Evolutionary conservation across 2,888 invertebrate species (phyloP).

Genomic region (Eudiplozoon nipponicum): DNA sequence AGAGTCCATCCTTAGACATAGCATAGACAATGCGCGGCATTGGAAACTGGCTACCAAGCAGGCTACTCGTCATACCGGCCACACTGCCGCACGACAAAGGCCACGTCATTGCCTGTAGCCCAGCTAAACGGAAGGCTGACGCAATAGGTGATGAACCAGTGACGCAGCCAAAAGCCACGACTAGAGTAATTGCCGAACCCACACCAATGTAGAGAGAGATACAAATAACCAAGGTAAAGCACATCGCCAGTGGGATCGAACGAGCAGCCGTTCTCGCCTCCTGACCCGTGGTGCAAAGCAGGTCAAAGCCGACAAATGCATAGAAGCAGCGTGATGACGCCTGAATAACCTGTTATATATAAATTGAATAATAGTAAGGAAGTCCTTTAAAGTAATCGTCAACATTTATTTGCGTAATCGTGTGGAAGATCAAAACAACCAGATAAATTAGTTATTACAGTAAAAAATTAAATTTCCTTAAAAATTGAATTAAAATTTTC

Average conservation of each 20-base stretch:
- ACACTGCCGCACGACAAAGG: slow-evolving; percentile 63
- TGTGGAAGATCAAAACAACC: too few species aligned
- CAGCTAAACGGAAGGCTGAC: slow-evolving; percentile 17
- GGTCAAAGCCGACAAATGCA: slow-evolving; percentile 78
- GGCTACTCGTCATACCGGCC: slow-evolving; percentile 59
- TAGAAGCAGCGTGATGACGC: slow-evolving; percentile 83
- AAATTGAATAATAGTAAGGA: too few species aligned
- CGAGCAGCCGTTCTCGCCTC: slow-evolving; percentile 61
- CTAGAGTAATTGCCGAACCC: slow-evolving; percentile 22
- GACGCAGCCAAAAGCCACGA: slow-evolving; percentile 18
- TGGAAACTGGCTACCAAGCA: slow-evolving; percentile 52
- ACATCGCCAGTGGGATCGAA: slow-evolving; percentile 62
- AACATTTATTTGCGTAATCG: too few species aligned
- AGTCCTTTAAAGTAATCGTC: too few species aligned
- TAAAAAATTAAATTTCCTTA: too few species aligned
- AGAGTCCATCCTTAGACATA: slow-evolving; percentile 69
- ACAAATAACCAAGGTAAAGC: slow-evolving; percentile 49
- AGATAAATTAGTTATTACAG: too few species aligned
- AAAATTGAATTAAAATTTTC: too few species aligned
- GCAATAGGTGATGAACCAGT: slow-evolving; percentile 15
- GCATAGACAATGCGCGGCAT: slow-evolving; percentile 38
- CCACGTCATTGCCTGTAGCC: slow-evolving; percentile 29
- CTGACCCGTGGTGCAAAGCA: slow-evolving; percentile 59
- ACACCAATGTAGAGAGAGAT: slow-evolving; percentile 50
- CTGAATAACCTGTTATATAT: slow-evolving; percentile 45